These are phyloP conservation scores for Chloroceryle inda DNA, from an alignment of 2,797 vertebrate genomes.

Conservation along the genomic window DNA sequence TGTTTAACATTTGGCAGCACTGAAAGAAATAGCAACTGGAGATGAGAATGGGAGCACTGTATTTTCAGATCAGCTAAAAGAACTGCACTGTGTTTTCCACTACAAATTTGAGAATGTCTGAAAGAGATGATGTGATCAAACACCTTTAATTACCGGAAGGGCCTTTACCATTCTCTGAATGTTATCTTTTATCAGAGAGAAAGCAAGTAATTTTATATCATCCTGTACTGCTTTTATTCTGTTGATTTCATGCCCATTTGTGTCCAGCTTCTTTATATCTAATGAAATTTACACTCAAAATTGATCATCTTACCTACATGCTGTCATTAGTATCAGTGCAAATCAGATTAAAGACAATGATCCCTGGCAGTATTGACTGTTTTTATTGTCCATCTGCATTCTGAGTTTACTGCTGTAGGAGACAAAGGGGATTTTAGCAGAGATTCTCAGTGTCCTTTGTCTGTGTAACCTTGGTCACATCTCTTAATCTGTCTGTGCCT, in stretches of 20 bases:
- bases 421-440: not conserved
- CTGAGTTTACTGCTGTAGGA: not conserved
- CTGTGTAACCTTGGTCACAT: not conserved
- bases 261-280: not conserved
- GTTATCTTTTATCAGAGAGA: not conserved
- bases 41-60: not conserved
- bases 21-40: not conserved
- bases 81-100: not conserved
- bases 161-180: not conserved
- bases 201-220: constrained; percentile 11
- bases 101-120: not conserved
- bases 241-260: not conserved
- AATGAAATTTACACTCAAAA: not conserved
- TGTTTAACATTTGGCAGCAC: not conserved
- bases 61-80: not conserved
- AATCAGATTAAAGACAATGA: not conserved
- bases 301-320: not conserved
- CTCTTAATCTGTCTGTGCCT: not conserved
- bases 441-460: not conserved
- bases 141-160: not conserved
- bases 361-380: not conserved
- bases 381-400: not conserved
- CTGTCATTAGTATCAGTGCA: not conserved
- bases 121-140: not conserved
- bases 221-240: not conserved